Conservation (phyloP, 2,888 invertebrate genomes). For the Torymus aiolomorphi region DNA sequence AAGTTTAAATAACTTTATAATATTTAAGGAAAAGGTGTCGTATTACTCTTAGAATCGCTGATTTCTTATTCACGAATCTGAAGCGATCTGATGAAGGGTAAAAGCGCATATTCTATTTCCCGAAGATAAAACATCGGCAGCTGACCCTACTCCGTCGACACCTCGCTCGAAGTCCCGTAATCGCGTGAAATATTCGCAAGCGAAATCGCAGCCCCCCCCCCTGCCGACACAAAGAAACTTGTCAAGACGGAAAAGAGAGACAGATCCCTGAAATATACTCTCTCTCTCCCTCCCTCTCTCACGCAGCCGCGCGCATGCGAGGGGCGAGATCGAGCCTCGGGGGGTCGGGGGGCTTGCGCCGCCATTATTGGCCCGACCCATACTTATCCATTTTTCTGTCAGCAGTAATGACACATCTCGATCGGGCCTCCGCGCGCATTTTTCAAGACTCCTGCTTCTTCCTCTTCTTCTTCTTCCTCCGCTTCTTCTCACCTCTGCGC, state of each 20-base stretch:
- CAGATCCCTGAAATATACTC: conserved; percentile 16
- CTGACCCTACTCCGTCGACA: no score
- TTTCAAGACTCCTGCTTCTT: conserved; percentile 57
- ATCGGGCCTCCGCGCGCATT: conserved; percentile 53
- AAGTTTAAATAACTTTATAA: no score
- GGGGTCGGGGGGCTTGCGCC: not conserved
- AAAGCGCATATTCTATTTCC: not conserved
- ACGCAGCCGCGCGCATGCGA: no score
- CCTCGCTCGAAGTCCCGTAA: not conserved
- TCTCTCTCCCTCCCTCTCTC: no score
- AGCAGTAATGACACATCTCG: conserved; percentile 57
- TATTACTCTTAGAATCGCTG: no score
- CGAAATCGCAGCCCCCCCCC: conserved; percentile 15
- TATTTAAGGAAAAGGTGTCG: no score
- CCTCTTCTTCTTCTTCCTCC: conserved; percentile 38
- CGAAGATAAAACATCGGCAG: no score
- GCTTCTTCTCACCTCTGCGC: not conserved
- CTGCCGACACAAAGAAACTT: conserved; percentile 27
- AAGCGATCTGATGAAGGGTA: no score
- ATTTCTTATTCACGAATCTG: no score
- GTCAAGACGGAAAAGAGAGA: not conserved
- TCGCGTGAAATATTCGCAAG: conserved; percentile 18
- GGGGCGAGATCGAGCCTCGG: not conserved
- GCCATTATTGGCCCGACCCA: conserved; percentile 26
- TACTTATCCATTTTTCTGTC: conserved; percentile 59